Evolutionary conservation across 2,113 vertebrate species (phyloP), one percentile per base, ranked within the genome.

Genomic region (Forbesichthys agassizii): DNA sequence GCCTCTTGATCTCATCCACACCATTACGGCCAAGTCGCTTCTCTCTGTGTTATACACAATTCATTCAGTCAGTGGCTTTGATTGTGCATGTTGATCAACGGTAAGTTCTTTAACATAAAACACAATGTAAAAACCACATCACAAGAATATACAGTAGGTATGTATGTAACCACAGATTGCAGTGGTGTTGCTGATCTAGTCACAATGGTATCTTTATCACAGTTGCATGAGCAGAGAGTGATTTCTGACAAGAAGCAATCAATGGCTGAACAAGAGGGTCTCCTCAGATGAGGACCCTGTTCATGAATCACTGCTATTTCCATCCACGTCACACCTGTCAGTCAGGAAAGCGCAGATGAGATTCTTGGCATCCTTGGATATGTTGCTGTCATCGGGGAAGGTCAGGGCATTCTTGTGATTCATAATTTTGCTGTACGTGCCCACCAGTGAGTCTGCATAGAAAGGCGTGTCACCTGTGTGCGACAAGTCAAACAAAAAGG

Each of bases 391-490:
- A 57, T 99, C 98, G 8, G 98, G 97, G 61, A 99, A 99, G 49
- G 94, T 96, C 86, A 99, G 94, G 69, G 96, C 97, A 56, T 98
- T 98, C 88, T 98, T 99, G 92, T 99, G 97, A 84, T 99, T 98
- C 98, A 99, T 99, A 77, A 99, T 99, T 82, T 99, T 99, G 92
- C 98, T 99, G 68, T 99, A 99, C 0, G 98, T 99, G 79, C 98
- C 98, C 88, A 99, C 97, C 78, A 99, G 87, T 48, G 98, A 99
- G 93, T 99, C 98, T 18, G 97, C 97, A 77, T 99, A 99, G 91
- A 99, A 99, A 4, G 97, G 98, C 71, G 98, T 99, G 89, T 99
- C 98, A 14, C 98, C 97, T 99, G 80, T 75, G 80, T 86, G 53
- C 71, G 68, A 65, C 9, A 66, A 16, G 47, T 76, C 33, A 76